Base-by-base conservation (phyloP, 1,140 invertebrate genomes). In the Gryllus bimaculatus region DNA sequence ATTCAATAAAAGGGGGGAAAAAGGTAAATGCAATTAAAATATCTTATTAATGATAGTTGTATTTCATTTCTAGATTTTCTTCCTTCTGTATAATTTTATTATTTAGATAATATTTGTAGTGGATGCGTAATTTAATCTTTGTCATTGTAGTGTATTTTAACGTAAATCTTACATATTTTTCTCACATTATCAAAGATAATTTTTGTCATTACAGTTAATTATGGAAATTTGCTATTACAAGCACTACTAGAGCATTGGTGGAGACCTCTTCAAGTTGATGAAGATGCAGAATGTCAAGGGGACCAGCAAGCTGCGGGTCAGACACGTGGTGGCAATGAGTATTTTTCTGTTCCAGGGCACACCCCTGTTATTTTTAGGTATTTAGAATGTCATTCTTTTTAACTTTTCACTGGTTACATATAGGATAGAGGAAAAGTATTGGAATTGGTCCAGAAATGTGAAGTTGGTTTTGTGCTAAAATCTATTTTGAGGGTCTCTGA, bases 191-290 rank as follows among this genome's bases (percentile, higher is more conserved):
- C 12, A 7, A 26, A 8, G 8, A 7, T 12, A 47, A 49, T 73
- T 66, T 21, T 78, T 48, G 48, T 20, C 73, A 26, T 77, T 18
- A 39, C 90, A 91, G 97, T 99, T 0, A 99, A 99, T 87, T 98
- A 98, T 87, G 98, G 98, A 13, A 95, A 94, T 83, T 87, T 99
- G 49, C 84, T 99, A 47, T 87, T 99, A 39, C 96, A 98, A 90
- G 96, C 97, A 7, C 87, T 99, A 78, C 89, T 99, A 80, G 97
- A 99, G 86, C 92, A 97, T 85, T 99, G 98, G 98, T 95, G 96
- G 85, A 89, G 90, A 81, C 88, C 89, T 15, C 84, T 90, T 66
- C 85, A 87, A 48, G 88, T 87, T 78, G 93, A 93, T 79, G 87
- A 90, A 75, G 92, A 92, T 47, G 87, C 88, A 79, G 89, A 90